Base-by-base conservation (phyloP, 2,797 vertebrate species). In the Onychomys leucogaster region DNA sequence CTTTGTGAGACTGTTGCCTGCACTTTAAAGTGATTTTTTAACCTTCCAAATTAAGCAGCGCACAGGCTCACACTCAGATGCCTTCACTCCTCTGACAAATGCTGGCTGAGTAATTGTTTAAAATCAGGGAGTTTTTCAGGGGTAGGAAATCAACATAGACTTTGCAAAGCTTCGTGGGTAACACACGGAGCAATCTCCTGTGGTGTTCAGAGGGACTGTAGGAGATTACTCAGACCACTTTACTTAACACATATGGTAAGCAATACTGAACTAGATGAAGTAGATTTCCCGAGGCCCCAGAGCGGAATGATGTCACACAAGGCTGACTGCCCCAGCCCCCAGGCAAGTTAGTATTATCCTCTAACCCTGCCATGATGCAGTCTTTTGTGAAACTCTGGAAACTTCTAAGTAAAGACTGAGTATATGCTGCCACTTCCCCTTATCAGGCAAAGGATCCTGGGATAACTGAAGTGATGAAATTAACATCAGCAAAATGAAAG, bases 11-110 rank as follows among this genome's bases (percentile, higher is more conserved):
- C 61, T 83, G 6, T n/a, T 76, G 61, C 65, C 63, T 89, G 46
- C 63, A 69, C 71, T 89, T 57, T 71, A 43, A 80, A 93, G 65
- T 59, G 67, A 81, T 34, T 89, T 91, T 89, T 88, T 86, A 73
- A 89, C 55, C 29, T 96, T 92, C 63, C 89, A 92, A 78, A 91
- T 73, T 73, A 71, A 94, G 73, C 37, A 37, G 27, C 0, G 3
- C 27, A 27, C 12, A 49, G 71, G 46, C 87, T 91, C 59, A 57
- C 17, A 29, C 61, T 82, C 75, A 61, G 37, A 96, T 57, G 89
- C 46, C n/a, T 61, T 78, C 27, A 13, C 12, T 43, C 29, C 63
- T 89, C 9, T 75, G 91, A 84, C 69, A 46, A 83, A 90, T 12
- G 21, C 43, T 37, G 65, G 71, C 52, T 90, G 73, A 96, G 73